phyloP scores from a whole-genome alignment of 2,113 vertebrate species.

The Sminthopsis crassicaudata region DNA sequence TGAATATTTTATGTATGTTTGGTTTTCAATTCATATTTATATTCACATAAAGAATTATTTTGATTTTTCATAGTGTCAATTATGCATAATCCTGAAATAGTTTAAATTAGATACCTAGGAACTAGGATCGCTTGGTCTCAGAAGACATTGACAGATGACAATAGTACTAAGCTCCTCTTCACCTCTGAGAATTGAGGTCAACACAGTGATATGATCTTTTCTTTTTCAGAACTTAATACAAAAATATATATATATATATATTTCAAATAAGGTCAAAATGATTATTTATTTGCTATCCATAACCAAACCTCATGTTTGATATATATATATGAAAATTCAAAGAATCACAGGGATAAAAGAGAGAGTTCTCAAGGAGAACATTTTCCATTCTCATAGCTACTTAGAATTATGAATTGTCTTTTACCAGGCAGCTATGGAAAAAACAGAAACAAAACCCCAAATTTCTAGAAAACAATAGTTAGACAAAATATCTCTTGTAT shows the following conservation, averaged over 20 bases:
- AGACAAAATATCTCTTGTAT: not conserved
- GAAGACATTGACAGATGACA: not conserved
- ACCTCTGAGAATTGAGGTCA: not conserved
- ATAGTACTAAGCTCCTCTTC: not conserved
- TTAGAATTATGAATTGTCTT: conserved; percentile 48
- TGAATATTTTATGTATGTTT: not conserved
- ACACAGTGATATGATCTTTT: too few species aligned
- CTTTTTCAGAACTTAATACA: not conserved
- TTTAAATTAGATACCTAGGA: not conserved
- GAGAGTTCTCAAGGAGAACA: conserved; percentile 8
- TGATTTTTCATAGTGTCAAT: not conserved
- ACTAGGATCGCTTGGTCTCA: not conserved
- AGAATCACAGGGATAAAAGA: conserved; percentile 28
- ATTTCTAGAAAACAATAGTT: not conserved
- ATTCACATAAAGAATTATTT: not conserved
- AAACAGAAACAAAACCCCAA: not conserved
- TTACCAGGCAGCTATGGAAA: conserved; percentile 45
- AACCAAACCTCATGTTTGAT: not conserved
- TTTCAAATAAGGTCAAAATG: not conserved
- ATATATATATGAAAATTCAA: conserved; percentile 8
- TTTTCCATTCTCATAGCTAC: conserved; percentile 44
- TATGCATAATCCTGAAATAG: not conserved
- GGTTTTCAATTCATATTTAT: not conserved
- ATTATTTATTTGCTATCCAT: not conserved
- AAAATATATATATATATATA: too few species aligned